These are phyloP conservation scores for Trypoxylon attenuatum DNA, from an alignment of 2,888 invertebrate genomes.

Conservation along the genomic window DNA sequence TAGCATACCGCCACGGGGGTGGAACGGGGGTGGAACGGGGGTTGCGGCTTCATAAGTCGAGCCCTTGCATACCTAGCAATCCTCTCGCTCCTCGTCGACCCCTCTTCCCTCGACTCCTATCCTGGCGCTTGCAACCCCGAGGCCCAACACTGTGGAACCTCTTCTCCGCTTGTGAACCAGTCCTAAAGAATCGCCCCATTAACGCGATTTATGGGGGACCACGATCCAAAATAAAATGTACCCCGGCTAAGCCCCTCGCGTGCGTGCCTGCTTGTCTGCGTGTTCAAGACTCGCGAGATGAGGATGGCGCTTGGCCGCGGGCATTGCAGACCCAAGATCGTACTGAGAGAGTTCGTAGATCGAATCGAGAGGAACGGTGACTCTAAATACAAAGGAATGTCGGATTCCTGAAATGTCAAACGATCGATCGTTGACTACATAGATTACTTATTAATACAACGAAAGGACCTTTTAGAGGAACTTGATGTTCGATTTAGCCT, in stretches of 20 bases:
- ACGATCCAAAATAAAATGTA: constrained; percentile 61
- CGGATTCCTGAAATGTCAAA: too few relatives aligned
- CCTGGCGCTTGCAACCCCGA: constrained; percentile 14
- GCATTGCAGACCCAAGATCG: too few relatives aligned
- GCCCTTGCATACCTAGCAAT: constrained; percentile 48
- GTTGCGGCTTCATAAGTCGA: constrained; percentile 71
- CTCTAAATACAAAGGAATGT: too few relatives aligned
- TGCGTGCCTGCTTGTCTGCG: too few relatives aligned
- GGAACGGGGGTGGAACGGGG: constrained; percentile 58
- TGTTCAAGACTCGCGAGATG: too few relatives aligned
- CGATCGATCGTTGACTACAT: too few relatives aligned
- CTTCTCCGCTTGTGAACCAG: constrained; percentile 38
- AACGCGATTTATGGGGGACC: constrained; percentile 62
- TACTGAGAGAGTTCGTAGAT: too few relatives aligned
- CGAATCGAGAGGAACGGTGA: too few relatives aligned
- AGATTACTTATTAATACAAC: too few relatives aligned
- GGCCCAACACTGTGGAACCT: constrained; percentile 25
- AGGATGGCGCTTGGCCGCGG: too few relatives aligned
- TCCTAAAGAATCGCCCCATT: constrained; percentile 67
- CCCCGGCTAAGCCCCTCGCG: not conserved
- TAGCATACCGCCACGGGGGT: constrained; percentile 60
- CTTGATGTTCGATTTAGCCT: too few relatives aligned
- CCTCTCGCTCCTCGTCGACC: constrained; percentile 1
- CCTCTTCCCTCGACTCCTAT: not conserved
- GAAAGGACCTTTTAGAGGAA: too few relatives aligned